Percentiles rank a stretch among this genome's conserved stretches.
Evolutionary conservation across 1,140 invertebrate species (phyloP).

Genomic region (Aphelinus certus): DNA sequence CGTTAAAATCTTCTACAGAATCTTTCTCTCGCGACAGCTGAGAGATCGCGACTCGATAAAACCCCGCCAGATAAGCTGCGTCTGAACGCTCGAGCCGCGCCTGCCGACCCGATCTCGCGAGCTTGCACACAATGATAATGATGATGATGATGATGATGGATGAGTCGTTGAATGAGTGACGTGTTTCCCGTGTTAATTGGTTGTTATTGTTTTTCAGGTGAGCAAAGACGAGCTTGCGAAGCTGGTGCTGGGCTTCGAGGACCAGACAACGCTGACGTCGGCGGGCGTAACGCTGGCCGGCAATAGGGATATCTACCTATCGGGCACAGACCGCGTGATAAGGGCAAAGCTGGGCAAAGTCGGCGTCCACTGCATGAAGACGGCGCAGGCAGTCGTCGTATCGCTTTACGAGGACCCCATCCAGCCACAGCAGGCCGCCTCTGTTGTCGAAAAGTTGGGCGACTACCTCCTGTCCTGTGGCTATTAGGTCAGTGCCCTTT

Average conservation of each 20-base stretch:
- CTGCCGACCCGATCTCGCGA: too few species aligned
- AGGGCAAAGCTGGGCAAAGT: slow-evolving; percentile 90
- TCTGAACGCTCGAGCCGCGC: too few species aligned
- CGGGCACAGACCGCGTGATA: slow-evolving; percentile 89
- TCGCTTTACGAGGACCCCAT: slow-evolving; percentile 93
- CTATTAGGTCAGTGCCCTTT: slow-evolving; percentile 75
- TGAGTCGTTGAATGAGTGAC: too few species aligned
- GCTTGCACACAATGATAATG: too few species aligned
- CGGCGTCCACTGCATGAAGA: slow-evolving; percentile 94
- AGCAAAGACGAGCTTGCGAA: slow-evolving; percentile 89
- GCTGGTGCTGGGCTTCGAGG: slow-evolving; percentile 86
- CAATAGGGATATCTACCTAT: slow-evolving; percentile 91
- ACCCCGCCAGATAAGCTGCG: too few species aligned
- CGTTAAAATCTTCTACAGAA: too few species aligned
- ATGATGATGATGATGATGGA: too few species aligned
- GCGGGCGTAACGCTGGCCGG: slow-evolving; percentile 88
- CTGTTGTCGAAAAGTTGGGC: slow-evolving; percentile 94
- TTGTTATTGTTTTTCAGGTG: slow-evolving; percentile 72
- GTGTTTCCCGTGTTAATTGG: too few species aligned
- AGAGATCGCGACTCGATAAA: too few species aligned
- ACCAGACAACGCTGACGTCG: slow-evolving; percentile 84
- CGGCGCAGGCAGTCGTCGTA: slow-evolving; percentile 90
- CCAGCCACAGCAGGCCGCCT: slow-evolving; percentile 93
- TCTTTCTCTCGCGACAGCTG: too few species aligned
- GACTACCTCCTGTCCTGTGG: slow-evolving; percentile 94